Base-by-base conservation (phyloP, 2,113 vertebrate genomes). In the Galeopterus variegatus region DNA sequence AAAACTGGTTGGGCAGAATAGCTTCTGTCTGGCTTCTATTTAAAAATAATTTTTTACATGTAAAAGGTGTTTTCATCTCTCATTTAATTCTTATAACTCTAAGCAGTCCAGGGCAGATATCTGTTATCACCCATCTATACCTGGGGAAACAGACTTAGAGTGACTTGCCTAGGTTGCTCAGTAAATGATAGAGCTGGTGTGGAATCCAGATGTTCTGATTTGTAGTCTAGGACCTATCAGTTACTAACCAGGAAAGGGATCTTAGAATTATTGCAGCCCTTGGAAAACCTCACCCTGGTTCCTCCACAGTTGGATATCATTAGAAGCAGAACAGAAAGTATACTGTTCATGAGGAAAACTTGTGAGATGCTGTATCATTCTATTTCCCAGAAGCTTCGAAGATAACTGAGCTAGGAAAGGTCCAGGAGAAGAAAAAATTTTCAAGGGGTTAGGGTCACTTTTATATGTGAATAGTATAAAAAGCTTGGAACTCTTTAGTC, bases 251-350 rank as follows among this genome's bases (percentile, higher is more conserved):
- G 58, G 60, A 83, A 77, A 50, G 18, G 21, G 33, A 69, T 73
- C 82, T 91, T 88, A 79, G 48, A 92, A 75, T 79, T 88, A 70
- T 36, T 83, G 1, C 85, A 41, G n/a, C 69, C 65, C 72, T 77
- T 73, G 65, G 36, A 65, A 88, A 88, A 84, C 1, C 33, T 91
- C 58, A 50, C 23, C 28, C 50, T 45, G 17, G 11, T 48, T 54
- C 64, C 88, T 88, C 33, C 15, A 58, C 24, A 60, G 54, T 64
- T 84, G 58, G 31, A 54, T 76, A 14, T 70, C 48, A 31, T 92
- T 95, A 90, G 69, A 90, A 95, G 45, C 52, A 86, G 19, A 85
- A 73, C 33, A 81, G 58, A 90, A 95, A 80, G n/a, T 79, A 28
- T 41, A 80, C 50, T 62, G 54, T 70, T 77, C 15, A 13, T 33